phyloP scores from a whole-genome alignment of 2,113 vertebrate genomes.

The Bos javanicus region DNA sequence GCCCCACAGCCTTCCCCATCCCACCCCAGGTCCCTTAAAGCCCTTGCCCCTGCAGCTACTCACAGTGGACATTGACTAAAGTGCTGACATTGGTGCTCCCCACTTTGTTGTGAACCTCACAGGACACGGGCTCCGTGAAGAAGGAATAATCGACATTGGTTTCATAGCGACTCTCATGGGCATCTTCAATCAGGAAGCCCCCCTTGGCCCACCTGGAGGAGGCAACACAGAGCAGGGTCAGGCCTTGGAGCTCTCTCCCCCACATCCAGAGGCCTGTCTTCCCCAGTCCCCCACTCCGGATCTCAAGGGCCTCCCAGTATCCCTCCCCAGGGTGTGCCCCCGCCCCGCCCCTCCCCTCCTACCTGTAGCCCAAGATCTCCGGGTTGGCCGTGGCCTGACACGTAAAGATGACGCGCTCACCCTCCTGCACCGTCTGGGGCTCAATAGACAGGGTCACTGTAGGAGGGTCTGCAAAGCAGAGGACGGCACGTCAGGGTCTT shows the following conservation, averaged over 20 bases:
- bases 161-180: constrained; percentile 90
- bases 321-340: neutral
- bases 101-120: constrained; percentile 95
- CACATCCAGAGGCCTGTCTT: neutral
- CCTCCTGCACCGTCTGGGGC: constrained; percentile 94
- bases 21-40: neutral
- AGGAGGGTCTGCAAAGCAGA: constrained; percentile 86
- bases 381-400: constrained; percentile 95
- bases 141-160: constrained; percentile 95
- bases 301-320: neutral
- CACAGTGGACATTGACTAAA: constrained; percentile 97
- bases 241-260: neutral
- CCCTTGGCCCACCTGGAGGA: constrained; percentile 94
- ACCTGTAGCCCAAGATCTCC: constrained; percentile 95
- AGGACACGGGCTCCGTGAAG: constrained; percentile 97
- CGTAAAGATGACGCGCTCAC: constrained; percentile 92
- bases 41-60: constrained; percentile 7
- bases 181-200: constrained; percentile 92
- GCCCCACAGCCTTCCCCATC: accelerated
- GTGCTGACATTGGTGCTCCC: constrained; percentile 98
- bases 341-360: neutral
- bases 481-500: neutral
- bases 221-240: accelerated
- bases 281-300: neutral
- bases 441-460: constrained; percentile 94